A percentile compares a stretch with the other conserved stretches of the same genome.
phyloP scores from a whole-genome alignment of 2,888 invertebrate species.

The Parasteatoda lunata region DNA sequence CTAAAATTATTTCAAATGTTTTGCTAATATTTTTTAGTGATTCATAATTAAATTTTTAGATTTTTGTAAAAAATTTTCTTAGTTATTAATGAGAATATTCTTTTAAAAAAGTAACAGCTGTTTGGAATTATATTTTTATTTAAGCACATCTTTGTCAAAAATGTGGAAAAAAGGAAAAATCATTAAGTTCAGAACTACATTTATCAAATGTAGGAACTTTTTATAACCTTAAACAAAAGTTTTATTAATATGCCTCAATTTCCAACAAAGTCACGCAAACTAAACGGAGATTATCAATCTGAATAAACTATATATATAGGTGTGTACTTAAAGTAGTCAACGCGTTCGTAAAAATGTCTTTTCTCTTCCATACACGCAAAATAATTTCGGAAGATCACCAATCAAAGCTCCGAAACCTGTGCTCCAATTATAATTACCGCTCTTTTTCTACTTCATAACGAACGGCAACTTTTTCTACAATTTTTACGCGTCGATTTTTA shows the following conservation, averaged over 20 bases:
- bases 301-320: constrained; percentile 27
- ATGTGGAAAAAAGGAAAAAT: no score
- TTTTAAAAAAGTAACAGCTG: no score
- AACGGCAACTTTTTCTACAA: constrained; percentile 30
- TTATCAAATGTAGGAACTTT: no score
- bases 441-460: constrained; percentile 29
- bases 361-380: constrained; percentile 47
- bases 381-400: constrained; percentile 35
- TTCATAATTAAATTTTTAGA: no score
- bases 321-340: constrained; percentile 61
- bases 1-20: no score
- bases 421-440: constrained; percentile 62
- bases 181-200: no score
- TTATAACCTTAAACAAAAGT: no score
- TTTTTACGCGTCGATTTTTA: constrained; percentile 12
- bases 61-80: no score
- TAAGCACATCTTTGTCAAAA: no score
- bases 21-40: no score
- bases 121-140: no score
- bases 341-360: constrained; percentile 48
- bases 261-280: constrained; percentile 6
- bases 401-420: constrained; percentile 59
- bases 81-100: no score
- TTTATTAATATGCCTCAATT: neutral
- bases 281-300: constrained; percentile 39